Conservation (phyloP, 2,888 invertebrate genomes). For the Drosophila greeni region DNA sequence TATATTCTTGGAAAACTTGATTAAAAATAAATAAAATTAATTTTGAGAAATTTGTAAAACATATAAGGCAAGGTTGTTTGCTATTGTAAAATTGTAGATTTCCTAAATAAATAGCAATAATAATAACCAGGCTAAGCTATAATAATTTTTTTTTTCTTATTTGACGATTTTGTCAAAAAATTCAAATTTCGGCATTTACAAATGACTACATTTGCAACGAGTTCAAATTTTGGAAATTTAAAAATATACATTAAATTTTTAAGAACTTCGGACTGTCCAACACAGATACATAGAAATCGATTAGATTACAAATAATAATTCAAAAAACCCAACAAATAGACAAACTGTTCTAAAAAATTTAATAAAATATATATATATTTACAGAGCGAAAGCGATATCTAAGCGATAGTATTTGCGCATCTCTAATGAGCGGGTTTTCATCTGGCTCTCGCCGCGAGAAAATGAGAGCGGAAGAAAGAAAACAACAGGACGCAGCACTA, state of each 20-base stretch:
- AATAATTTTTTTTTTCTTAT: not conserved
- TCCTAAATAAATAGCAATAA: no score
- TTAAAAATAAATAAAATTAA: not conserved
- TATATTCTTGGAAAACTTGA: not conserved
- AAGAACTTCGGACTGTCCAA: not conserved
- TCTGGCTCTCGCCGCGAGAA: slow-evolving; percentile 15
- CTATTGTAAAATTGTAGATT: not conserved
- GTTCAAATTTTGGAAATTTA: not conserved
- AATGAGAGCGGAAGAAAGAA: slow-evolving; percentile 17
- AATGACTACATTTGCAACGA: not conserved
- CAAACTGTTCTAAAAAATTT: not conserved
- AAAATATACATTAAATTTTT: not conserved
- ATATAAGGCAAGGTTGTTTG: not conserved
- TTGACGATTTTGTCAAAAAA: not conserved
- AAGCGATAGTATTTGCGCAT: slow-evolving; percentile 9
- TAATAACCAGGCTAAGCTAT: not conserved
- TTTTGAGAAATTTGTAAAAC: not conserved
- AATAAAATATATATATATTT: not conserved
- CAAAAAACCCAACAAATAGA: not conserved
- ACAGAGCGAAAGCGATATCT: not conserved
- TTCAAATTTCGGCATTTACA: not conserved
- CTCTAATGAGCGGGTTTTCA: slow-evolving; percentile 20
- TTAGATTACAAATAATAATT: not conserved
- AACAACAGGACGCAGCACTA: slow-evolving; percentile 38
- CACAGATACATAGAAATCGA: no score